Percentiles rank a stretch among this genome's conserved stretches.
phyloP scores from a whole-genome alignment of 2,113 vertebrate genomes.

The Amazona guildingii region DNA sequence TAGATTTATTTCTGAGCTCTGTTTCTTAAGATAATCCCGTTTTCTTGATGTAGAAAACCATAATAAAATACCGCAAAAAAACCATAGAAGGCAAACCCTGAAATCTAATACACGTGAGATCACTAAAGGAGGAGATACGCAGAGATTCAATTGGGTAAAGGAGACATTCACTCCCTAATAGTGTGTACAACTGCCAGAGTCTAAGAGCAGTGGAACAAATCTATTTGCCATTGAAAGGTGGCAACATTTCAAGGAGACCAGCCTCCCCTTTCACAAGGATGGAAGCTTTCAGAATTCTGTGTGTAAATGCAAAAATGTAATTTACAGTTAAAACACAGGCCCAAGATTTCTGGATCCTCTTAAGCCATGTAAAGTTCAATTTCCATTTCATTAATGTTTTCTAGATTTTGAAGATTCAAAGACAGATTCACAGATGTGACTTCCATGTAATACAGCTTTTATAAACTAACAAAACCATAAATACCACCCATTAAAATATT shows the following conservation, averaged over 20 bases:
- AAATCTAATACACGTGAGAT: neutral
- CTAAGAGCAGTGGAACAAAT: neutral
- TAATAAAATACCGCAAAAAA: neutral
- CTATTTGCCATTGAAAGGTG: neutral
- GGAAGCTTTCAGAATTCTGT: neutral
- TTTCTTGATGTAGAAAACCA: neutral
- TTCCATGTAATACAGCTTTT: neutral
- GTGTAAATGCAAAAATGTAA: neutral
- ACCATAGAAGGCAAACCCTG: neutral
- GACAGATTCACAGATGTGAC: neutral
- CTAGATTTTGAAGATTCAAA: neutral
- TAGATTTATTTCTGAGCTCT: neutral
- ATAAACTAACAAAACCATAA: neutral
- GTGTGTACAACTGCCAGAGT: neutral
- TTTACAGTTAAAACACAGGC: neutral
- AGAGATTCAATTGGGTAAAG: neutral
- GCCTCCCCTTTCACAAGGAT: accelerated
- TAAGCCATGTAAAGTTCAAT: neutral
- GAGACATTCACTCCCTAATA: neutral
- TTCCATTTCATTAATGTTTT: neutral
- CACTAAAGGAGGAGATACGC: neutral
- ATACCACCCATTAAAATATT: accelerated
- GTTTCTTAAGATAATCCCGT: neutral
- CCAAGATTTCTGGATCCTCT: neutral
- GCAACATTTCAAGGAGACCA: neutral